Percentiles rank a stretch among this genome's conserved stretches.
These are phyloP conservation scores for Vulpes ferrilata DNA, from an alignment of 2,113 vertebrate species.

Conservation along the genomic window DNA sequence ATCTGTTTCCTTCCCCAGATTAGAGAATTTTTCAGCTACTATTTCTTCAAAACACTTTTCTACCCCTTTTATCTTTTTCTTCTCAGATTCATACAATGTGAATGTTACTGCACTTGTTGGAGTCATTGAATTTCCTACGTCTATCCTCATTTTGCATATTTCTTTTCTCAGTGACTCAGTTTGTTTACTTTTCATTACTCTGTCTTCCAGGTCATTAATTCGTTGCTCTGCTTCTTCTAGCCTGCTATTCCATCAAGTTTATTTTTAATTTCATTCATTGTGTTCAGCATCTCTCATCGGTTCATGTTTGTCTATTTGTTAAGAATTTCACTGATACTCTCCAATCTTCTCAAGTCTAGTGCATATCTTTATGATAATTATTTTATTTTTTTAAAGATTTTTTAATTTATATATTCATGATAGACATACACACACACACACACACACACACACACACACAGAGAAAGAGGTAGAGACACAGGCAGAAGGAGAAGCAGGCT, in stretches of 20 bases:
- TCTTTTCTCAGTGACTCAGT: neutral
- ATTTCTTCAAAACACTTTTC: neutral
- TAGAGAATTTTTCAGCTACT: neutral
- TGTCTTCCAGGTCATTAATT: neutral
- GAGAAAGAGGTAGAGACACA: too few species aligned
- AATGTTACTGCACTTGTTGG: neutral
- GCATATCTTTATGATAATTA: neutral
- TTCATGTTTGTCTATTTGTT: neutral
- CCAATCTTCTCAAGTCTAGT: neutral
- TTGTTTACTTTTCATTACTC: neutral
- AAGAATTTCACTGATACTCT: neutral
- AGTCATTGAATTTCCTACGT: neutral
- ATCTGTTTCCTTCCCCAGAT: neutral
- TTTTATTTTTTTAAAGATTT: neutral
- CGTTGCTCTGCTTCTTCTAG: too few species aligned
- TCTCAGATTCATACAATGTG: neutral
- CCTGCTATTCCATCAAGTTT: too few species aligned
- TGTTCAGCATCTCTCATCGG: neutral
- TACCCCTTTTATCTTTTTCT: neutral
- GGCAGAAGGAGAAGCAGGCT: too few species aligned
- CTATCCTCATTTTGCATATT: neutral
- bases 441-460: too few species aligned
- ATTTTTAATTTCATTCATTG: neutral
- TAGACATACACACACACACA: too few species aligned
- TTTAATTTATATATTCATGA: too few species aligned